Conservation (phyloP, 2,113 vertebrate genomes). For the Trematomus loennbergii region DNA sequence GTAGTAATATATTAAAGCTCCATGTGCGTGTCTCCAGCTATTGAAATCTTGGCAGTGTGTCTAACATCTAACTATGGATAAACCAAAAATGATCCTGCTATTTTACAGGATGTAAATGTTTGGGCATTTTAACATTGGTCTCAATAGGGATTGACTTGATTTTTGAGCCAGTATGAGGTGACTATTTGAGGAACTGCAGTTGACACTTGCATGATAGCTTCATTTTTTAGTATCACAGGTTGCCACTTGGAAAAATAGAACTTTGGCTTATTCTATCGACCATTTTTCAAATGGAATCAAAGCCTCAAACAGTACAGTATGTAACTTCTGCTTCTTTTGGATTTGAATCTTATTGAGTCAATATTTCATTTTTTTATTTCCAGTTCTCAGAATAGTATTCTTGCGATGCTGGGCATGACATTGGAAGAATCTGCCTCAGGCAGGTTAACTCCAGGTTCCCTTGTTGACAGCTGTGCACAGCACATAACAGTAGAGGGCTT, state of each 20-base stretch:
- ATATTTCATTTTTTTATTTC: slow-evolving; percentile 17
- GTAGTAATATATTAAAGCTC: too few species aligned
- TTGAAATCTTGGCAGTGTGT: too few species aligned
- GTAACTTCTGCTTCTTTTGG: neutral
- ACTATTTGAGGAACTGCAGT: too few species aligned
- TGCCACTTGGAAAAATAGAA: neutral
- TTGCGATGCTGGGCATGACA: slow-evolving; percentile 8
- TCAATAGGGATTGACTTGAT: too few species aligned
- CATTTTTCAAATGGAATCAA: neutral
- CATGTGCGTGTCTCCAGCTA: too few species aligned
- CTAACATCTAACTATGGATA: too few species aligned
- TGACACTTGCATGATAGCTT: too few species aligned
- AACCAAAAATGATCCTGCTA: too few species aligned
- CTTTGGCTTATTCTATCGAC: neutral
- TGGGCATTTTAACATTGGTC: too few species aligned
- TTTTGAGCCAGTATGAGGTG: too few species aligned
- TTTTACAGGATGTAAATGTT: too few species aligned
- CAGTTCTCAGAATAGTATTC: slow-evolving; percentile 12
- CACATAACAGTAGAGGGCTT: slow-evolving; percentile 11
- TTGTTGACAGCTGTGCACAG: slow-evolving; percentile 27
- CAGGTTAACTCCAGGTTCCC: neutral
- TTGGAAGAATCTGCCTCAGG: slow-evolving; percentile 44
- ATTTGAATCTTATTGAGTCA: slow-evolving; percentile 12
- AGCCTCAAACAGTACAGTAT: neutral
- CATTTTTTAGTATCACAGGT: too few species aligned